Base-by-base conservation (phyloP, 2,888 invertebrate species). In the Diachrysia chrysitis region DNA sequence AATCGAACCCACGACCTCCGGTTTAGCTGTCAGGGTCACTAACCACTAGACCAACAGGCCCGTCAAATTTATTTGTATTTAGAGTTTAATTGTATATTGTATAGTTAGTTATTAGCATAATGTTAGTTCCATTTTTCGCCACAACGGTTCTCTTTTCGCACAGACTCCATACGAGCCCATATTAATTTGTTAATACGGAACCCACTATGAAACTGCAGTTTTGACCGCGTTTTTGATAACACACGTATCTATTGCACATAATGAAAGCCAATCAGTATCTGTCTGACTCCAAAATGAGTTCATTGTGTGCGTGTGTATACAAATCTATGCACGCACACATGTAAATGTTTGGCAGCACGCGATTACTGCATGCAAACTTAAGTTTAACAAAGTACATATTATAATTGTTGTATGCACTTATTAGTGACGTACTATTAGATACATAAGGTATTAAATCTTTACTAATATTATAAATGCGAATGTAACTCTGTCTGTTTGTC, bases 281-380 rank as follows among this genome's bases (percentile, higher is more conserved):
- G 14, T 23, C 17, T 16, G 7, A 5, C 23, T 25, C n/a, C 19
- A 37, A 75, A 75, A 65, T 32, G n/a, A 75, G 76, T 75, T 75
- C 73, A 69, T 1, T 17, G 17, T 32, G 25, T 71, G 71, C 71
- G 51, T 76, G 76, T 42, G 37, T n/a, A 61, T 35, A 25, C 42
- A 10, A 54, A 25, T 12, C 25, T 42, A 25, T 14, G 16, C 25
- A 53, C 71, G 57, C 21, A 23, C 14, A 57, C 0, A 42, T 12
- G 6, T 68, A 35, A 75, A 25, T 59, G 42, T 42, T 16, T 54
- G 12, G 29, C n/a, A 21, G 19, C 74, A 75, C 48, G 74, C 77
- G 25, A 75, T 64, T 35, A 55, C 21, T 54, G 63, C 66, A 74
- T 74, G 74, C 51, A 63, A 74, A 76, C 60, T 12, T 17, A 23